These are phyloP conservation scores for Phyllostomus discolor DNA, from an alignment of 2,113 vertebrate genomes.

Conservation along the genomic window DNA sequence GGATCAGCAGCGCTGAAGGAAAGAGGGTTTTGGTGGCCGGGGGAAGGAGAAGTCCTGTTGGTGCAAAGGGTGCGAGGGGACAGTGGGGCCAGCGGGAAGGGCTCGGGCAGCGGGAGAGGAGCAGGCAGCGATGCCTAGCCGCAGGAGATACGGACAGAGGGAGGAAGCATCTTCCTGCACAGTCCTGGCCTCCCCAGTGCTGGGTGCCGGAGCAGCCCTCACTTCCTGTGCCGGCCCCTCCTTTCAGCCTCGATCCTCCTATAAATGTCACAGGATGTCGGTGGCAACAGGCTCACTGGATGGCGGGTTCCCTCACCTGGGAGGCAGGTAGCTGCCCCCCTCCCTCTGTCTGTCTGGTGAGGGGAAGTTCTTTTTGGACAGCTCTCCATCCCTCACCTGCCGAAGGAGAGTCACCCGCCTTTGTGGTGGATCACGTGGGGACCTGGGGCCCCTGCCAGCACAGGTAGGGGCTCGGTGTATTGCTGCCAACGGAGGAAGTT, in stretches of 20 bases:
- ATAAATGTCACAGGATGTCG: fast-evolving
- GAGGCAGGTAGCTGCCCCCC: background rate
- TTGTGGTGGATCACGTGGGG: background rate
- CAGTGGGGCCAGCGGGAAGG: too few relatives aligned
- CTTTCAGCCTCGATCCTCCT: background rate
- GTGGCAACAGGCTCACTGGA: background rate
- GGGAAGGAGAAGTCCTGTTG: background rate
- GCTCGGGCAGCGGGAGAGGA: fast-evolving
- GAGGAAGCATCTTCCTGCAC: fast-evolving
- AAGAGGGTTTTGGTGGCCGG: background rate
- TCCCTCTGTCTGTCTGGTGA: background rate
- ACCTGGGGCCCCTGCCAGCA: too few relatives aligned
- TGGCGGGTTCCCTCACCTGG: background rate
- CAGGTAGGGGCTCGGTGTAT: too few relatives aligned
- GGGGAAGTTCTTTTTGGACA: background rate
- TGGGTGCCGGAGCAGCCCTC: background rate
- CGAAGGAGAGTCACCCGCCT: too few relatives aligned
- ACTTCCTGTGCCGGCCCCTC: fast-evolving
- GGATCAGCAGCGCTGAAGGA: background rate
- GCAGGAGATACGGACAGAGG: background rate
- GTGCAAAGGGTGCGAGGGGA: background rate
- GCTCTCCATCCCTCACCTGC: background rate
- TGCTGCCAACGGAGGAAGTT: background rate
- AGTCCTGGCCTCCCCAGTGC: background rate
- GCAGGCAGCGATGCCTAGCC: background rate